These are phyloP conservation scores for Eupithecia subfuscata DNA, from an alignment of 2,888 invertebrate genomes.

Conservation along the genomic window DNA sequence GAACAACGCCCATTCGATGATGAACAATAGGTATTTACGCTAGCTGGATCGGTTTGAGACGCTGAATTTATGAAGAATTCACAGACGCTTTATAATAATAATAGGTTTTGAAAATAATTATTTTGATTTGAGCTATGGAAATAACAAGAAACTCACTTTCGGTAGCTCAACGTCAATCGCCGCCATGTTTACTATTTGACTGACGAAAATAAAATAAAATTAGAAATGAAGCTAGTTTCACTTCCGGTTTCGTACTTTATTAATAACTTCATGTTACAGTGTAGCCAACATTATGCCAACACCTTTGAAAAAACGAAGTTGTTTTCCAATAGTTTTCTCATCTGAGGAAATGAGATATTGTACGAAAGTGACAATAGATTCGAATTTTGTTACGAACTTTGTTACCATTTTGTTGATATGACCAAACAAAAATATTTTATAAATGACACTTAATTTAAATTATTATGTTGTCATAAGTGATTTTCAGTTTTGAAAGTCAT, in stretches of 20 bases:
- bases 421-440: too few species aligned
- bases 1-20: slow-evolving; percentile 49
- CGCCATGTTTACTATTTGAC: slow-evolving; percentile 84
- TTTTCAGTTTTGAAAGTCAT: neutral
- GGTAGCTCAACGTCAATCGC: slow-evolving; percentile 80
- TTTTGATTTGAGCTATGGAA: neutral
- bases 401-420: too few species aligned
- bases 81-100: neutral
- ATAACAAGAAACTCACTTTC: slow-evolving; percentile 67
- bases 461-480: neutral
- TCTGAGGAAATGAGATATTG: too few species aligned
- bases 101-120: neutral
- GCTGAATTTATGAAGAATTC: neutral
- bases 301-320: neutral
- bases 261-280: slow-evolving; percentile 52
- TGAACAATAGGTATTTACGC: slow-evolving; percentile 6
- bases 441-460: too few species aligned
- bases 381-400: too few species aligned
- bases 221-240: slow-evolving; percentile 45
- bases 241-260: slow-evolving; percentile 25
- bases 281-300: slow-evolving; percentile 40
- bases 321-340: too few species aligned
- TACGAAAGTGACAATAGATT: too few species aligned
- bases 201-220: slow-evolving; percentile 50
- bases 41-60: neutral